Conservation (phyloP, 2,888 invertebrate genomes). For the Spisula subtruncata region DNA sequence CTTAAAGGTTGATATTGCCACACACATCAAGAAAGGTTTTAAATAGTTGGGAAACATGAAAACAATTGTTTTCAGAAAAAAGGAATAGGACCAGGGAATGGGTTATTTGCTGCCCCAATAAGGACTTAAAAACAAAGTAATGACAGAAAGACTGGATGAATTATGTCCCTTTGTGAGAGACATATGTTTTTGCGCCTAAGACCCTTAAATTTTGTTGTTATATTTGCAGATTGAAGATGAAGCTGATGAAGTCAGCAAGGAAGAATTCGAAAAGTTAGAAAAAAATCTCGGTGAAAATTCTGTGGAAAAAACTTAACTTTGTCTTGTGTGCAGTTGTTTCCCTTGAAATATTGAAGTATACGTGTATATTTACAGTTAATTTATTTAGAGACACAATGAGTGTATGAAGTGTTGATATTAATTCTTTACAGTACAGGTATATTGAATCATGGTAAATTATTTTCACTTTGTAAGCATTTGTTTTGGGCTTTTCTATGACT, state of each 20-base stretch:
- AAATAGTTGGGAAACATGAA: too few relatives aligned
- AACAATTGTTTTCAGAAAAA: too few relatives aligned
- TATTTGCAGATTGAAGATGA: slow-evolving; percentile 81
- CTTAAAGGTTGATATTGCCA: too few relatives aligned
- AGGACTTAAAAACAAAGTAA: too few relatives aligned
- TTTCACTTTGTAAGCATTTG: too few relatives aligned
- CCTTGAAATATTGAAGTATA: not conserved
- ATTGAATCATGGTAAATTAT: not conserved
- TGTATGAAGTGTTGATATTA: not conserved
- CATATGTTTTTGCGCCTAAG: too few relatives aligned
- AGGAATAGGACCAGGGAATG: too few relatives aligned
- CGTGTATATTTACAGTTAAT: not conserved
- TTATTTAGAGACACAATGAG: not conserved
- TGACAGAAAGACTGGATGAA: too few relatives aligned
- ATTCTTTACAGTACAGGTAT: not conserved
- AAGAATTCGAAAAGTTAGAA: slow-evolving; percentile 91
- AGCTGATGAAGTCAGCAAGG: slow-evolving; percentile 75
- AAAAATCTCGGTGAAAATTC: slow-evolving; percentile 88
- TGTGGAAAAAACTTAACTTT: not conserved
- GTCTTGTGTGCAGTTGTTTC: not conserved
- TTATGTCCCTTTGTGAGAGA: too few relatives aligned
- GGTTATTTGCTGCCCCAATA: too few relatives aligned
- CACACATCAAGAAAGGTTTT: too few relatives aligned
- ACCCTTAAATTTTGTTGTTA: not conserved
- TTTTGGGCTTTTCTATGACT: too few relatives aligned